phyloP scores from a whole-genome alignment of 2,113 vertebrate species.

The Aleadryas rufinucha region DNA sequence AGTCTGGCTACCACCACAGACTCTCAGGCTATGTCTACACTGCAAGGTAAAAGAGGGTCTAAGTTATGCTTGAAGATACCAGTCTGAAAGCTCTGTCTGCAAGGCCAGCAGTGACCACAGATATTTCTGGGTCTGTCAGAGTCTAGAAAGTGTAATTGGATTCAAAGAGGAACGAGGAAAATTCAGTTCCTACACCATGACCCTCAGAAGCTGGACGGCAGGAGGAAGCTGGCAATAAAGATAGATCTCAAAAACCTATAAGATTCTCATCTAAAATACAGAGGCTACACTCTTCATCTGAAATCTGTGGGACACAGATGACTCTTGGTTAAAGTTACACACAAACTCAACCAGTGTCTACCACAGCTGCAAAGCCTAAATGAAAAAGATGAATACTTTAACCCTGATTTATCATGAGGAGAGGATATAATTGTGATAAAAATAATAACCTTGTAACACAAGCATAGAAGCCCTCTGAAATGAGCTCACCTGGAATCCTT shows the following conservation, averaged over 20 bases:
- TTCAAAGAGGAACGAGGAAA: neutral
- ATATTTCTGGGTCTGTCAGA: neutral
- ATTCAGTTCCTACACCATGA: neutral
- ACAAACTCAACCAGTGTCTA: neutral
- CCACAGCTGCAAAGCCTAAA: neutral
- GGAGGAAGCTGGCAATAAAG: neutral
- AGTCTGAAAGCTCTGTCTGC: neutral
- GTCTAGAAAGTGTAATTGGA: neutral
- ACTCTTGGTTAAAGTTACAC: neutral
- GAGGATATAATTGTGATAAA: neutral
- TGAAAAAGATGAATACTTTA: neutral
- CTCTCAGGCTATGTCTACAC: neutral
- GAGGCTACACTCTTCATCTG: neutral
- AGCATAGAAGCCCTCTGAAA: neutral
- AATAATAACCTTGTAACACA: neutral
- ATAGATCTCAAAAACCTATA: neutral
- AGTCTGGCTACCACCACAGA: neutral
- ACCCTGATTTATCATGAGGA: neutral
- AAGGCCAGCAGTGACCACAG: neutral
- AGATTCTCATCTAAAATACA: neutral
- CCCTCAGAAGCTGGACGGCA: neutral
- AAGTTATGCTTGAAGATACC: neutral
- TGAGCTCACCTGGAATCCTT: conserved; percentile 86
- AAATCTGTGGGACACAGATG: neutral
- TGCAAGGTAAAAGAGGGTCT: neutral